A percentile compares a stretch with the other conserved stretches of the same genome.
These are phyloP conservation scores for Rutilus rutilus DNA, from an alignment of 2,113 vertebrate genomes.

Conservation along the genomic window DNA sequence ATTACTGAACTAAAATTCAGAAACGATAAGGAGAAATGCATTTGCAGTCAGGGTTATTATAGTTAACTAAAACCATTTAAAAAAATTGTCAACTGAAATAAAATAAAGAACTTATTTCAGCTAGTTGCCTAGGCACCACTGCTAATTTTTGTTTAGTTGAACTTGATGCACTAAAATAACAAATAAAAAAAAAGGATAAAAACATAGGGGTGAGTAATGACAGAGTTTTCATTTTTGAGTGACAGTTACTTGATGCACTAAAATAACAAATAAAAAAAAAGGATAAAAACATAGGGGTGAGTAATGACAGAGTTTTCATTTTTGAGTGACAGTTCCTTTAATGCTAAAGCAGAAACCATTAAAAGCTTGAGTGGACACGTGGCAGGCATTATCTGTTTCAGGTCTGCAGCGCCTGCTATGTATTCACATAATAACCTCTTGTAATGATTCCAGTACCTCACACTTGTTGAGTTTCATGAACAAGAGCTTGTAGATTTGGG, in stretches of 20 bases:
- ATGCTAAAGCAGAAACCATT: background rate
- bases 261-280: too few species aligned
- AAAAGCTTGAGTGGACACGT: conserved; percentile 45
- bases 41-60: background rate
- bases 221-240: background rate
- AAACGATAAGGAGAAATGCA: background rate
- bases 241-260: background rate
- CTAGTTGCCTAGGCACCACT: too few species aligned
- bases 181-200: too few species aligned
- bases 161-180: too few species aligned
- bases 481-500: conserved; percentile 2
- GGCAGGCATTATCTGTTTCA: conserved; percentile 55
- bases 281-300: too few species aligned
- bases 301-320: background rate
- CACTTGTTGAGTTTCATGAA: conserved; percentile 29
- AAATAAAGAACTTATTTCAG: too few species aligned
- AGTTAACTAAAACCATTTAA: background rate
- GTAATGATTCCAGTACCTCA: conserved; percentile 48
- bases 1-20: background rate
- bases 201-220: too few species aligned
- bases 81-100: background rate
- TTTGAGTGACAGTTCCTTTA: background rate
- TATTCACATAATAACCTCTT: conserved; percentile 47
- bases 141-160: too few species aligned
- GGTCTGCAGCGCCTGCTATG: conserved; percentile 42